A percentile compares a stretch with the other conserved stretches of the same genome.
Evolutionary conservation across 1,140 invertebrate genomes (phyloP).

Genomic region (Batillaria attramentaria): DNA sequence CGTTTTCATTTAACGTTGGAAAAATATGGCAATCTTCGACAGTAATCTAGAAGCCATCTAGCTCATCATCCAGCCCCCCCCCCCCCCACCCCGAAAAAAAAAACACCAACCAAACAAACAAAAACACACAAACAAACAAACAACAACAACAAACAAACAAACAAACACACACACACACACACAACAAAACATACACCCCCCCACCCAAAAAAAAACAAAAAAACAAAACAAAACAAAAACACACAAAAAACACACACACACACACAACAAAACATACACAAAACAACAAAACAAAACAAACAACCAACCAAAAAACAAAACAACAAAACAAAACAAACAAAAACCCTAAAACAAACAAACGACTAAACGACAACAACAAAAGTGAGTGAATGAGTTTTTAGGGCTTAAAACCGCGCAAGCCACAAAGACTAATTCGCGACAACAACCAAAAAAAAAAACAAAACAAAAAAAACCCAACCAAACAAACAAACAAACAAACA

Average conservation of each 20-base stretch:
- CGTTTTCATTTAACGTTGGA: no score
- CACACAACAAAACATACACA: not conserved
- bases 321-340: not conserved
- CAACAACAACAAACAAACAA: not conserved
- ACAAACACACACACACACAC: slow-evolving; percentile 13
- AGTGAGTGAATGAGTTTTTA: no score
- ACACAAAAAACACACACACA: slow-evolving; percentile 4
- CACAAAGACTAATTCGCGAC: no score
- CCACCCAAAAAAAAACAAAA: not conserved
- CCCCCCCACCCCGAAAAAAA: not conserved
- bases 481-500: no score
- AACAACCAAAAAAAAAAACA: no score
- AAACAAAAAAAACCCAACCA: no score
- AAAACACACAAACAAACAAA: not conserved
- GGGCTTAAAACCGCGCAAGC: no score
- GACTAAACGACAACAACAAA: no score
- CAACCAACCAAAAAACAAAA: not conserved
- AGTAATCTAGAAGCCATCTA: no score
- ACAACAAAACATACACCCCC: not conserved
- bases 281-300: not conserved
- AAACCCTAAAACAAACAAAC: no score
- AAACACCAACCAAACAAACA: not conserved
- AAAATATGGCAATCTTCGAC: no score
- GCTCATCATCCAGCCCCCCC: not conserved
- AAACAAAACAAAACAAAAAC: not conserved